phyloP scores from a whole-genome alignment of 2,113 vertebrate genomes.

The Morone chrysops region DNA sequence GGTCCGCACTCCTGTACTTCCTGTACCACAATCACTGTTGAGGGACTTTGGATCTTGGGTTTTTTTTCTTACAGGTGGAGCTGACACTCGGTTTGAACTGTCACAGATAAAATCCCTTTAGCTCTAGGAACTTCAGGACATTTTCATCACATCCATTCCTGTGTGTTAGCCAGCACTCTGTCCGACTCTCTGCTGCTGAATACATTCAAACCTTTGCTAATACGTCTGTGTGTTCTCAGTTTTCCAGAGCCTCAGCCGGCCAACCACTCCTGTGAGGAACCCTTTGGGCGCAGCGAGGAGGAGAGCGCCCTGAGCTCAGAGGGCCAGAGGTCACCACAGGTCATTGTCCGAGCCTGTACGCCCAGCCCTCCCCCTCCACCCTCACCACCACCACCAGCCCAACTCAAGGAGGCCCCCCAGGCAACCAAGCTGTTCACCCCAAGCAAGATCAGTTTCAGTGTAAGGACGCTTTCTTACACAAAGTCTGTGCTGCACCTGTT shows the following conservation, averaged over 20 bases:
- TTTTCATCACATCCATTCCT: neutral
- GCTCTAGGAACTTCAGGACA: neutral
- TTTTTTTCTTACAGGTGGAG: neutral
- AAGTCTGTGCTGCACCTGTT: neutral
- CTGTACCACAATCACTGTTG: neutral
- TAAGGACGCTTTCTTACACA: slow-evolving; percentile 38
- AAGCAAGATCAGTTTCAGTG: slow-evolving; percentile 74
- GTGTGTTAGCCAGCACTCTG: neutral
- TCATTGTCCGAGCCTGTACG: slow-evolving; percentile 14
- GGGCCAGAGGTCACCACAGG: slow-evolving; percentile 57
- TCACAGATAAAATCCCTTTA: neutral
- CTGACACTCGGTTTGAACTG: neutral
- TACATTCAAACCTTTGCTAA: neutral
- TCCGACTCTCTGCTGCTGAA: neutral
- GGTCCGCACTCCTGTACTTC: neutral
- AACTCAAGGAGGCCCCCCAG: slow-evolving; percentile 47
- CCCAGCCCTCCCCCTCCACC: slow-evolving; percentile 64
- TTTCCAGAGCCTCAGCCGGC: slow-evolving; percentile 60
- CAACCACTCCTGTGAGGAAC: slow-evolving; percentile 51
- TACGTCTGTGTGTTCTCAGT: slow-evolving; percentile 38
- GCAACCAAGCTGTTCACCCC: slow-evolving; percentile 74
- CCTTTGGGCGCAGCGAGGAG: slow-evolving; percentile 37
- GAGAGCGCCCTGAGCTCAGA: slow-evolving; percentile 55
- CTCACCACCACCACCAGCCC: slow-evolving; percentile 30
- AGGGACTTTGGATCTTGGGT: neutral